Evolutionary conservation across 2,797 vertebrate species (phyloP).

Genomic region (Coilia nasus): DNA sequence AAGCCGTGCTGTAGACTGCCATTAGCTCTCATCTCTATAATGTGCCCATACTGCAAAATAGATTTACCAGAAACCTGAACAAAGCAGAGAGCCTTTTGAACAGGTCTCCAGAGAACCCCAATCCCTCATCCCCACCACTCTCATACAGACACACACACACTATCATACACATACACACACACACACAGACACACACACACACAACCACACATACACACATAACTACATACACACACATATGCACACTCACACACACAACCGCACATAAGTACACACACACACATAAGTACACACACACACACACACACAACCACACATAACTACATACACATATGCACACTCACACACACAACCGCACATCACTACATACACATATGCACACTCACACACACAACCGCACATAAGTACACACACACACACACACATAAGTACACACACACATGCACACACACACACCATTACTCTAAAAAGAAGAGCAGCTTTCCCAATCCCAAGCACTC

Average conservation of each 20-base stretch:
- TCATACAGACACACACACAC: not conserved
- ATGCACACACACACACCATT: conserved; percentile 20
- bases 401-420: not conserved
- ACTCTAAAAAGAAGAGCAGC: conserved; percentile 25
- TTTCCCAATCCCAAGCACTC: not conserved
- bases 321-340: not conserved
- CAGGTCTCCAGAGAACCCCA: conserved; percentile 29
- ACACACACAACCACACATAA: too few species aligned
- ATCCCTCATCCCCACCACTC: conserved; percentile 13
- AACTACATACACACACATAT: not conserved
- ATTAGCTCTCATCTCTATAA: not conserved
- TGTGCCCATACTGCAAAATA: conserved; percentile 29
- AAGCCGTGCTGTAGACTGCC: not conserved
- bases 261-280: too few species aligned
- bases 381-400: conserved; percentile 8
- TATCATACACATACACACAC: not conserved
- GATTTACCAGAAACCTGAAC: conserved; percentile 42
- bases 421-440: not conserved
- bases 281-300: too few species aligned
- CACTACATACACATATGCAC: not conserved
- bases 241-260: not conserved
- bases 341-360: not conserved
- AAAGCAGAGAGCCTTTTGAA: conserved; percentile 34
- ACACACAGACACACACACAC: conserved; percentile 16
- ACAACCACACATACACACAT: not conserved